Percentiles rank a stretch among this genome's conserved stretches.
These are phyloP conservation scores for Silvanus unidentatus DNA, from an alignment of 2,888 invertebrate species.

Conservation along the genomic window DNA sequence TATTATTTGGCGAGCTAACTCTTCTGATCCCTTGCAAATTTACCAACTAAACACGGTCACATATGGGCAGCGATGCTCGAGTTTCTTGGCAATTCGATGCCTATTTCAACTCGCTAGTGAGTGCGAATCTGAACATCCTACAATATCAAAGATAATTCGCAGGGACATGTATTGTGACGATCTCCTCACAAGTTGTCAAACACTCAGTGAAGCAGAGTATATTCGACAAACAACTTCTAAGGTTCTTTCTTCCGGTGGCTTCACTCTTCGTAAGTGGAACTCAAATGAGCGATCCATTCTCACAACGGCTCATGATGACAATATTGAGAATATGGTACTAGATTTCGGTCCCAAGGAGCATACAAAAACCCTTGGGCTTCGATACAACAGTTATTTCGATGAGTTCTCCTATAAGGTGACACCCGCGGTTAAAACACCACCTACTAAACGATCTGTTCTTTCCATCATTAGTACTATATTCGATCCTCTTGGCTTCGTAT, in stretches of 20 bases:
- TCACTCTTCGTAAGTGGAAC: slow-evolving; percentile 5
- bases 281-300: slow-evolving; percentile 4
- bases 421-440: not conserved
- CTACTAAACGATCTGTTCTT: slow-evolving; percentile 1
- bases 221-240: not conserved
- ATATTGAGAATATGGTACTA: not conserved
- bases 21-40: not conserved
- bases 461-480: slow-evolving; percentile 10
- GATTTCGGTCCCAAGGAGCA: not conserved
- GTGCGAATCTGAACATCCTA: not conserved
- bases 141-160: not conserved
- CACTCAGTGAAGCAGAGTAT: slow-evolving; percentile 1
- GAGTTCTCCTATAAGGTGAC: not conserved
- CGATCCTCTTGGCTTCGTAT: slow-evolving; percentile 15
- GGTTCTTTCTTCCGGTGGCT: slow-evolving; percentile 2
- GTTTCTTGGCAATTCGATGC: slow-evolving; percentile 9
- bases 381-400: not conserved
- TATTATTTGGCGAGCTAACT: slow-evolving; percentile 11
- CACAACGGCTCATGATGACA: not conserved
- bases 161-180: slow-evolving; percentile 11
- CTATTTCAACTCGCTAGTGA: slow-evolving; percentile 6
- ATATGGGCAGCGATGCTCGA: slow-evolving; percentile 6
- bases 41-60: slow-evolving; percentile 7
- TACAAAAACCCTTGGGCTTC: slow-evolving; percentile 2
- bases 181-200: slow-evolving; percentile 5